Percentiles rank a stretch among this genome's conserved stretches.
These are phyloP conservation scores for Aptenodytes forsteri DNA, from an alignment of 2,113 vertebrate species.

Conservation along the genomic window DNA sequence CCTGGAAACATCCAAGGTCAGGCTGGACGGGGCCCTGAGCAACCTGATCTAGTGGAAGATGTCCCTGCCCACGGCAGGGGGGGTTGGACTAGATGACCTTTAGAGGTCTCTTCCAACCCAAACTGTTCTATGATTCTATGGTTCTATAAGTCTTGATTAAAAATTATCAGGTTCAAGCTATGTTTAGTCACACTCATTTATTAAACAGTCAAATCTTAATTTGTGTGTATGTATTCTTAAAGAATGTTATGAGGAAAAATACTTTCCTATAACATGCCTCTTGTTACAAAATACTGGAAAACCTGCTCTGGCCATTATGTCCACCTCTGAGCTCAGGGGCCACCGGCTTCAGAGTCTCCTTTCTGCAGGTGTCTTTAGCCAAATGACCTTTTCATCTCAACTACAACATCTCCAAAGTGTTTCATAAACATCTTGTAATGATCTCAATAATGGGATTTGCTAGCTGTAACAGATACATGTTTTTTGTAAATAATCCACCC, in stretches of 20 bases:
- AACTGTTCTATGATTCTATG: no score
- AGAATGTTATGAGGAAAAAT: not conserved
- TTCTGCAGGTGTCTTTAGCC: not conserved
- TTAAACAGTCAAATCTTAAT: not conserved
- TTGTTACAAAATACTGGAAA: not conserved
- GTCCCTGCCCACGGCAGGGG: no score
- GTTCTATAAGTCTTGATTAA: not conserved
- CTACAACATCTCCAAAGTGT: not conserved
- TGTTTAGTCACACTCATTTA: not conserved
- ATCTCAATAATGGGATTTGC: constrained; percentile 27
- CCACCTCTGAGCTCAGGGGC: not conserved
- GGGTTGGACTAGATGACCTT: no score
- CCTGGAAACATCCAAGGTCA: no score
- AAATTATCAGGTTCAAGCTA: not conserved
- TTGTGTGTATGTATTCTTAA: not conserved
- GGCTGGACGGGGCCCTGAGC: no score
- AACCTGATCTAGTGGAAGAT: no score
- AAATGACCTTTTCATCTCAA: not conserved
- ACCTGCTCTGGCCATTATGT: not conserved
- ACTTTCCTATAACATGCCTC: not conserved
- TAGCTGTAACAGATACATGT: not conserved
- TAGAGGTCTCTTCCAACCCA: no score
- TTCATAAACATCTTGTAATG: constrained; percentile 40
- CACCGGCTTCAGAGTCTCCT: not conserved
- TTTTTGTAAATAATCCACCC: constrained; percentile 2